Conservation (phyloP, 92 coral and sea anemone species). For the Zoanthus sansibaricus region DNA sequence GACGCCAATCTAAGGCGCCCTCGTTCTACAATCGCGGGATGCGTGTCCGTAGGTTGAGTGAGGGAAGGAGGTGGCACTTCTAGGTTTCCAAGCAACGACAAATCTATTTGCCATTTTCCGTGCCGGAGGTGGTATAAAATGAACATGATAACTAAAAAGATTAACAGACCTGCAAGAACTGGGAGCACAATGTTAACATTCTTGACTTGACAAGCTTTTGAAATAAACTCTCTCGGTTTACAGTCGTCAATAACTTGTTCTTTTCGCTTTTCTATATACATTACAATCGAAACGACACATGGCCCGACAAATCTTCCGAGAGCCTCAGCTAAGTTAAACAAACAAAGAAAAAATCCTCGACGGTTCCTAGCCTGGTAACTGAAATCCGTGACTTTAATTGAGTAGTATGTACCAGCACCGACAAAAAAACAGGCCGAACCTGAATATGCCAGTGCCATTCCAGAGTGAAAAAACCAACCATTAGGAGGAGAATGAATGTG, state of each 20-base stretch:
- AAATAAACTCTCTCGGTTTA: constrained; percentile 51
- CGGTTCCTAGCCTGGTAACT: constrained; percentile 95
- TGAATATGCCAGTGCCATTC: constrained; percentile 85
- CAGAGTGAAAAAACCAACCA: constrained; percentile 74
- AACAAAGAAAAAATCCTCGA: constrained; percentile 89
- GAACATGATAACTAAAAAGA: constrained; percentile 59
- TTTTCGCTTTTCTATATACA: constrained; percentile 57
- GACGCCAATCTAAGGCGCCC: constrained; percentile 46
- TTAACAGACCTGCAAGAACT: constrained; percentile 65
- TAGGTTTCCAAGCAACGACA: constrained; percentile 59
- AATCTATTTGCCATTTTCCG: constrained; percentile 79
- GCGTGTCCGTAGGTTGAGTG: constrained; percentile 15
- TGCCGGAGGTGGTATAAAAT: constrained; percentile 81
- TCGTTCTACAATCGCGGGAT: constrained; percentile 46
- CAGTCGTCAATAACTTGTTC: constrained; percentile 32
- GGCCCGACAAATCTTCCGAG: constrained; percentile 95
- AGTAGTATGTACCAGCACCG: constrained; percentile 89
- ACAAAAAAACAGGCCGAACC: constrained; percentile 93
- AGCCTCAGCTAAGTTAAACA: constrained; percentile 88
- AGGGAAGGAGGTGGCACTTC: constrained; percentile 70
- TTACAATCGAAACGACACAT: constrained; percentile 68
- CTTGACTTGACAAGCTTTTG: constrained; percentile 76
- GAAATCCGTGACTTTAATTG: constrained; percentile 92
- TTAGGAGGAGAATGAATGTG: constrained; percentile 40
- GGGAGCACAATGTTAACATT: constrained; percentile 80